Evolutionary conservation across 2,113 vertebrate species (phyloP).

Genomic region (Hemiprocne comata): DNA sequence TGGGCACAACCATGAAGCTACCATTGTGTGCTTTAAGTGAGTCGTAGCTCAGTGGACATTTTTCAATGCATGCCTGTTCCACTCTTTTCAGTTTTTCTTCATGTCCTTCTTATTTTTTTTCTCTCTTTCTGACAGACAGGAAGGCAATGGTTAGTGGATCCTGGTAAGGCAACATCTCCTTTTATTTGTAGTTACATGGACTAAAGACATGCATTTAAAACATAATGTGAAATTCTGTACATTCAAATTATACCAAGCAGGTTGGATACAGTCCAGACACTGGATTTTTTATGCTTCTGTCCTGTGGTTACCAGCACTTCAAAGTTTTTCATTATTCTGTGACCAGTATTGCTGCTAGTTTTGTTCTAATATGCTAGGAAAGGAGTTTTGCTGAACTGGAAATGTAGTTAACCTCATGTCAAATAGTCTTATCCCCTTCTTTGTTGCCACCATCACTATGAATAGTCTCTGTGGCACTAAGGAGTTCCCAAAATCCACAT

Average conservation of each 20-base stretch:
- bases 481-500: not conserved
- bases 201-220: not conserved
- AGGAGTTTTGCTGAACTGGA: not conserved
- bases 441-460: not conserved
- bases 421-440: not conserved
- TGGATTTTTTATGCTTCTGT: conserved; percentile 21
- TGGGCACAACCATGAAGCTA: not conserved
- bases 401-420: not conserved
- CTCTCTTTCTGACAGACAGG: not conserved
- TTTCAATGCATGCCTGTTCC: not conserved
- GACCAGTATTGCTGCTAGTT: not conserved
- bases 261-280: conserved; percentile 21
- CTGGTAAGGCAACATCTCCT: not conserved
- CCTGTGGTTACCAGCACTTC: not conserved
- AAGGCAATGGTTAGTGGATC: not conserved
- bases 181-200: not conserved
- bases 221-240: conserved; percentile 28
- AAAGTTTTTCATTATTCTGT: not conserved
- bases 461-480: not conserved
- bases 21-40: not conserved
- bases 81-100: not conserved
- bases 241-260: conserved; percentile 28
- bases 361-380: not conserved
- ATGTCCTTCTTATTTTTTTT: not conserved
- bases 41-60: not conserved